Conservation (phyloP, 2,797 vertebrate species). For the Percopsis omiscomaycus region DNA sequence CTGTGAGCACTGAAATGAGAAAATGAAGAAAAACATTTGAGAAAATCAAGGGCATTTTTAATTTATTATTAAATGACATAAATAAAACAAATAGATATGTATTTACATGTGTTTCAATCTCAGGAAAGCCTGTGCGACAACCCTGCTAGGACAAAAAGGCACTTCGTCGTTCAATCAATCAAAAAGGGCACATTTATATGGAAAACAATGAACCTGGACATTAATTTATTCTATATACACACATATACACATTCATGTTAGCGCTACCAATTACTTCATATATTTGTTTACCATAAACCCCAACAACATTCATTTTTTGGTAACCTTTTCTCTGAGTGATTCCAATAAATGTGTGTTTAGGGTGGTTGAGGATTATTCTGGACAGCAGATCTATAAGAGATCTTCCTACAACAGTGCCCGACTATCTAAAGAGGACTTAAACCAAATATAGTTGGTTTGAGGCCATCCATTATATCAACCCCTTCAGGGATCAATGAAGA, state of each 20-base stretch:
- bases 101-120: conserved; percentile 70
- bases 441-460: background rate
- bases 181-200: conserved; percentile 54
- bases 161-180: conserved; percentile 45
- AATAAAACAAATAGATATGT: conserved; percentile 83
- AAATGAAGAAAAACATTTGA: conserved; percentile 34
- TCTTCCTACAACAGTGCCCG: background rate
- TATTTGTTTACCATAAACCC: conserved; percentile 35
- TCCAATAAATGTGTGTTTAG: conserved; percentile 23
- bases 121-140: conserved; percentile 24
- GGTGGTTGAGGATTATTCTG: conserved; percentile 32
- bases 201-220: conserved; percentile 49
- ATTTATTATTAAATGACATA: conserved; percentile 87
- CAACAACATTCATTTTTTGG: conserved; percentile 7
- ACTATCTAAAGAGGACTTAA: background rate
- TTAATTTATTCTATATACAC: conserved; percentile 83
- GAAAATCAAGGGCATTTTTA: conserved; percentile 72
- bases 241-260: conserved; percentile 77
- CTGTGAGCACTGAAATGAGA: background rate
- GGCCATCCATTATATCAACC: too few relatives aligned
- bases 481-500: too few relatives aligned
- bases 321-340: background rate
- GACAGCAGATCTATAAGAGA: conserved; percentile 30
- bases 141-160: conserved; percentile 53
- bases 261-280: conserved; percentile 39